Base-by-base conservation (phyloP, 1,140 invertebrate species). In the Caerostris extrusa region DNA sequence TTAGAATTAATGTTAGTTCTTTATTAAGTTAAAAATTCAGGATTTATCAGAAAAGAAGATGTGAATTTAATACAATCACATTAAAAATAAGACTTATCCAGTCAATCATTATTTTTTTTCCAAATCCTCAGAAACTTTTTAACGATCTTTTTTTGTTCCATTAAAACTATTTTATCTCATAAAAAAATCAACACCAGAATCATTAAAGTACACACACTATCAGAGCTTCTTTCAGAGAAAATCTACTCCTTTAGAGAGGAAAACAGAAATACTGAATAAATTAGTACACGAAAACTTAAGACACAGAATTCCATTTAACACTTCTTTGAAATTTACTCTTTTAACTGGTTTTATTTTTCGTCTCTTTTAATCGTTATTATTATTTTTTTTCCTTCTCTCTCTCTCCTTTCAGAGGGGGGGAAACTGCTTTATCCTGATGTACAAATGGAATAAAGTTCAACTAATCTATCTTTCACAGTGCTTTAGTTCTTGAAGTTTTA, bases 291-390 rank as follows among this genome's bases (percentile, higher is more conserved):
- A 69, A 58, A 88, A 88, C 61, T 71, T 69, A 77, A 90, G 69
- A 90, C 88, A 90, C n/a, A 90, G 88, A 77, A 90, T 34, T 71
- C 88, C 88, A 90, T 90, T 90, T 90, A 90, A 90, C 64, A 90
- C 64, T 90, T n/a, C 69, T 10, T 8, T 19, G 69, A 90, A 81
- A 90, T 77, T 57, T 58, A 77, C 61, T 64, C 86, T 14, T 55
- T 88, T 77, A 77, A 53, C 8, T 5, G 12, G 5, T 12, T 77
- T 77, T 77, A 5, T 53, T 55, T 67, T 55, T n/a, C n/a, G n/a
- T n/a, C 17, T 57, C 82, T 57, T 53, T 7, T 10, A 58, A 85
- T 14, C 34, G 34, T 34, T 34, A 34, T 34, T 61, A 14, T 64
- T 61, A 53, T 67, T 12, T 5, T n/a, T 64, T 17, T 61, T 2